These are phyloP conservation scores for Cydia amplana DNA, from an alignment of 1,140 invertebrate species.

Conservation along the genomic window DNA sequence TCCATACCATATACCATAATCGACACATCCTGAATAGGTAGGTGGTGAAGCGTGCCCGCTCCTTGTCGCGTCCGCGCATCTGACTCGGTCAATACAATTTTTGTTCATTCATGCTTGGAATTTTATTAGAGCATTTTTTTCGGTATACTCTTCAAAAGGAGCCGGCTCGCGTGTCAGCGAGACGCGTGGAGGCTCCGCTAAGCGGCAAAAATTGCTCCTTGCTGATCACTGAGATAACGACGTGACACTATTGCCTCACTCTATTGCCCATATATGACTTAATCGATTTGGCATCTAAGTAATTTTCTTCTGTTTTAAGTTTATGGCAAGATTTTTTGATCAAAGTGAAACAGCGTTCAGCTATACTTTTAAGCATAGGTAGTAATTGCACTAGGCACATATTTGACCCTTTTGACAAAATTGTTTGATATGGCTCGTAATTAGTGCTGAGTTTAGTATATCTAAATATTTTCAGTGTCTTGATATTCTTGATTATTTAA, in stretches of 20 bases:
- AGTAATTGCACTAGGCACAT: too few relatives aligned
- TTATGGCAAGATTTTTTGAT: neutral
- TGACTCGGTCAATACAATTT: conserved; percentile 46
- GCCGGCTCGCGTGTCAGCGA: conserved; percentile 7
- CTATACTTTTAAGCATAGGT: neutral
- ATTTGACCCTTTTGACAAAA: too few relatives aligned
- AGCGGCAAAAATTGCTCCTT: conserved; percentile 16
- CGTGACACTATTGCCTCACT: conserved; percentile 18
- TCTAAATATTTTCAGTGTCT: too few relatives aligned
- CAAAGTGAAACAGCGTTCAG: neutral
- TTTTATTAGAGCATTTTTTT: conserved; percentile 39
- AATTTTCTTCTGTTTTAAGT: conserved; percentile 6
- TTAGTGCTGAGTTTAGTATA: too few relatives aligned
- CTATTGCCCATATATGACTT: conserved; percentile 20
- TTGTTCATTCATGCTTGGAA: conserved; percentile 68
- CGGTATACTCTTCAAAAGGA: conserved; percentile 31
- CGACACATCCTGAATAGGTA: conserved; percentile 74
- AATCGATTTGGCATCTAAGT: conserved; percentile 18
- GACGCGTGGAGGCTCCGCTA: neutral
- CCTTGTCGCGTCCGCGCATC: conserved; percentile 43
- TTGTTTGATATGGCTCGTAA: too few relatives aligned
- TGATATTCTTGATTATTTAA: too few relatives aligned
- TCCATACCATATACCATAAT: conserved; percentile 73
- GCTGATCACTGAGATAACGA: conserved; percentile 20
- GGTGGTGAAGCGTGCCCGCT: conserved; percentile 68